Conservation (phyloP, 2,113 vertebrate genomes). For the Danionella cerebrum region DNA sequence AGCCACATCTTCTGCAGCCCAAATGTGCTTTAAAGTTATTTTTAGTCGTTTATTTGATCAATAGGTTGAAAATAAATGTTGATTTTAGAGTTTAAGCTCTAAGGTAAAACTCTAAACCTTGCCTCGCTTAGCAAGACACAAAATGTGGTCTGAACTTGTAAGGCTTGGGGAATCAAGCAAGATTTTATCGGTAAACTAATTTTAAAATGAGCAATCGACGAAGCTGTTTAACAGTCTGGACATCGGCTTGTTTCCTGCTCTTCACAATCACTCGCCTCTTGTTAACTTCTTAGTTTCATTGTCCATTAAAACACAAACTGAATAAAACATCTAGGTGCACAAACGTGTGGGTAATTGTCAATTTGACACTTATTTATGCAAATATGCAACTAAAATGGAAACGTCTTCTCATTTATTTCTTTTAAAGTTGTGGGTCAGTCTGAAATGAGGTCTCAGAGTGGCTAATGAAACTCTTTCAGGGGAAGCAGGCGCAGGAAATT, state of each 20-base stretch:
- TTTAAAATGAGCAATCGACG: too few species aligned
- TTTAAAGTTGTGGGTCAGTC: not conserved
- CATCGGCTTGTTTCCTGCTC: too few species aligned
- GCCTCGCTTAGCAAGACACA: too few species aligned
- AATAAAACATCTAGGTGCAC: not conserved
- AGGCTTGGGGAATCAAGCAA: too few species aligned
- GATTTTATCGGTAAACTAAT: too few species aligned
- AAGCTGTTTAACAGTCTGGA: not conserved
- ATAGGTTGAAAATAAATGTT: too few species aligned
- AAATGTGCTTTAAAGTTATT: too few species aligned
- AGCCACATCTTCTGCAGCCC: too few species aligned
- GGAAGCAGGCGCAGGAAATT: conserved; percentile 1
- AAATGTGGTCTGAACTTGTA: too few species aligned
- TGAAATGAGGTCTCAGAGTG: not conserved
- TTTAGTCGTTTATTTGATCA: too few species aligned
- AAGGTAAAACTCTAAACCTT: too few species aligned
- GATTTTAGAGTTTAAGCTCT: too few species aligned
- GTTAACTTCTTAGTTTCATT: not conserved
- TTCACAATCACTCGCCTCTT: not conserved
- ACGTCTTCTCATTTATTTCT: not conserved
- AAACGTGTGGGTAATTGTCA: not conserved
- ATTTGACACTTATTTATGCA: not conserved
- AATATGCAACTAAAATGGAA: not conserved
- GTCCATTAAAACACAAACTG: not conserved
- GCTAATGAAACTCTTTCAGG: not conserved